phyloP scores from a whole-genome alignment of 2,113 vertebrate genomes.

The Acanthisitta chloris region DNA sequence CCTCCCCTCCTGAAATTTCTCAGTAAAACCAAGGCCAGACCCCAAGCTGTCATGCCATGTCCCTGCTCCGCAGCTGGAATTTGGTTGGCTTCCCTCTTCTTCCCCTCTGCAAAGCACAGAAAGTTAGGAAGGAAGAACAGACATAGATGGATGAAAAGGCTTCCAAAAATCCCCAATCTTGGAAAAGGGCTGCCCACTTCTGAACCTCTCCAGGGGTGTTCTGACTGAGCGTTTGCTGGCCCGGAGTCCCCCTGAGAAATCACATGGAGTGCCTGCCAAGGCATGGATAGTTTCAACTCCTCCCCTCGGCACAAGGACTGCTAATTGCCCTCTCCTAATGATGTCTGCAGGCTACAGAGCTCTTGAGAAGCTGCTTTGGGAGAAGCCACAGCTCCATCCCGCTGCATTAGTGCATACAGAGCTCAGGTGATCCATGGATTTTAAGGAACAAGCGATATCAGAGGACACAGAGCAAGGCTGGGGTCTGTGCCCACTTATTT shows the following conservation, averaged over 20 bases:
- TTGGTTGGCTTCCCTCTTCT: not conserved
- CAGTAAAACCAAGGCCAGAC: not conserved
- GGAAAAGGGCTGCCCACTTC: not conserved
- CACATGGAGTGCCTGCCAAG: not conserved
- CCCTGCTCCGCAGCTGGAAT: accelerated
- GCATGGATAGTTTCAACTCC: not conserved
- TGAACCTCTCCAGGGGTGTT: not conserved
- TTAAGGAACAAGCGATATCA: not conserved
- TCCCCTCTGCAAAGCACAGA: not conserved
- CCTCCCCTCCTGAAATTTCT: not conserved
- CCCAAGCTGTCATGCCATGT: accelerated
- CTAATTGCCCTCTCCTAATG: not conserved
- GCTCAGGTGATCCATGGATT: not conserved
- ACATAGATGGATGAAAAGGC: not conserved
- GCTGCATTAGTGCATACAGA: not conserved
- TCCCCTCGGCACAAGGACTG: not conserved
- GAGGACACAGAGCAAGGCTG: not conserved
- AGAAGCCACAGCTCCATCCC: not conserved
- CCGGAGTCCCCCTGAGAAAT: not conserved
- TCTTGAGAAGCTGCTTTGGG: not conserved
- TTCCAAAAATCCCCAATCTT: not conserved
- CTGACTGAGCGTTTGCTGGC: not conserved
- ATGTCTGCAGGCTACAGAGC: not conserved
- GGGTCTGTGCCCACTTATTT: not conserved
- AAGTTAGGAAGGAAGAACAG: not conserved